Evolutionary conservation across 2,888 invertebrate genomes (phyloP), one percentile per base, ranked within the genome.

Genomic region (Cosmia trapezina): DNA sequence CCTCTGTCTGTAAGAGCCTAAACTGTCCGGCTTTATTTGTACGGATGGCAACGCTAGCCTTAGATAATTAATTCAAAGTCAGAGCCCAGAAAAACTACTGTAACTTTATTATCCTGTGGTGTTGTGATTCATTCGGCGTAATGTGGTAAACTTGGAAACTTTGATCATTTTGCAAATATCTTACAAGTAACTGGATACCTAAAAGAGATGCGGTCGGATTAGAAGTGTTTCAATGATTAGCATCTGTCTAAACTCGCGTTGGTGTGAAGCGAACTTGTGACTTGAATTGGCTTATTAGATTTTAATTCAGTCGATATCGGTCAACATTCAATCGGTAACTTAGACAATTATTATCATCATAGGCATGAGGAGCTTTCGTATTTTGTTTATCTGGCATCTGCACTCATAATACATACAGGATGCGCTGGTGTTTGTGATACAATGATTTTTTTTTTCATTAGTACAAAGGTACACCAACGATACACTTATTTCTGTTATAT

Each of bases 141-240:
- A 83, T 86, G 80, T 87, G 80, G 72, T 80, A 80, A 86, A 86
- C 85, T 90, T 86, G 45, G 67, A 66, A 89, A 89, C 87, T 89
- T 88, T 73, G 81, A 80, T 81, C 81, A 83, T 88, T 90, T 85
- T 75, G 74, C 75, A 71, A 84, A 81, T 56, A 45, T 45, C 81
- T 63, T 54, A 63, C 17, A n/a, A 33, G n/a, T 33, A 86, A 85
- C 78, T 81, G 81, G 81, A 80, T 77, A 80, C 74, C 81, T 59
- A 71, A 65, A 77, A 75, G 72, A 28, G 28, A 78, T 43, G 51
- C 63, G 33, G 60, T 41, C 4, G 57, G 45, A 79, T 79, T 56
- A 56, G 61, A 69, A 59, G 43, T 70, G 37, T 63, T 54, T 62
- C 41, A 59, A 22, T 73, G 33, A 62, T 69, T 59, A 59, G 45